These are phyloP conservation scores for Monodelphis domestica DNA, from an alignment of 2,797 vertebrate genomes.

Conservation along the genomic window DNA sequence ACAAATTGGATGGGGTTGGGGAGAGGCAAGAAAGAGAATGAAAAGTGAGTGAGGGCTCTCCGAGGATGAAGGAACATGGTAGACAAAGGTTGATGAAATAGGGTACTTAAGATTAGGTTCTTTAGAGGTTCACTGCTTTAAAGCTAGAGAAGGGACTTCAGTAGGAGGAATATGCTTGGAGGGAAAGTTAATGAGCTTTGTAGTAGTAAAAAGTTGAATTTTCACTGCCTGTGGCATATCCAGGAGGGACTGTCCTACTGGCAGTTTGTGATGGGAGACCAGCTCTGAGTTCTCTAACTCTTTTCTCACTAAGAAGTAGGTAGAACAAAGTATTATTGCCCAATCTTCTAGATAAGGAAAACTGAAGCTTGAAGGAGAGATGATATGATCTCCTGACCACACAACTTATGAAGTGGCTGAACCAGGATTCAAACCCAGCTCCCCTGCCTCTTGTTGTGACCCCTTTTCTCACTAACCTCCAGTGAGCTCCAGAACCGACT, in stretches of 20 bases:
- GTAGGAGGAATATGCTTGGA: too few species aligned
- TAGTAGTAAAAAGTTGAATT: not conserved
- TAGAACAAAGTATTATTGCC: not conserved
- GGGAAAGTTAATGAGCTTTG: not conserved
- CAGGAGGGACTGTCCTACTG: too few species aligned
- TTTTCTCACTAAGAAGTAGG: not conserved
- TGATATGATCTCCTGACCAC: not conserved
- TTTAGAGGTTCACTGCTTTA: not conserved
- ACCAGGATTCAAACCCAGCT: not conserved
- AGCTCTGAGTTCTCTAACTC: not conserved
- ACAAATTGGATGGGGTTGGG: too few species aligned
- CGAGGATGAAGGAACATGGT: too few species aligned
- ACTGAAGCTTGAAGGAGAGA: not conserved
- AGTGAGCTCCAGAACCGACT: not conserved
- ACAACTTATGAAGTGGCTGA: not conserved
- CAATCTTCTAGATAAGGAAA: not conserved
- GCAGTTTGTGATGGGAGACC: not conserved
- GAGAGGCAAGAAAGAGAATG: too few species aligned
- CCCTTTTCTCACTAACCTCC: not conserved
- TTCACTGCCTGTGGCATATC: not conserved
- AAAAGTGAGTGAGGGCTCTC: too few species aligned
- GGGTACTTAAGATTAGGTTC: not conserved
- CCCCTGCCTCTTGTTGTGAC: not conserved
- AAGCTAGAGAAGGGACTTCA: not conserved
- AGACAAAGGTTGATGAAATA: too few species aligned